These are phyloP conservation scores for Marisa cornuarietis DNA, from an alignment of 1,140 invertebrate species.

Conservation along the genomic window DNA sequence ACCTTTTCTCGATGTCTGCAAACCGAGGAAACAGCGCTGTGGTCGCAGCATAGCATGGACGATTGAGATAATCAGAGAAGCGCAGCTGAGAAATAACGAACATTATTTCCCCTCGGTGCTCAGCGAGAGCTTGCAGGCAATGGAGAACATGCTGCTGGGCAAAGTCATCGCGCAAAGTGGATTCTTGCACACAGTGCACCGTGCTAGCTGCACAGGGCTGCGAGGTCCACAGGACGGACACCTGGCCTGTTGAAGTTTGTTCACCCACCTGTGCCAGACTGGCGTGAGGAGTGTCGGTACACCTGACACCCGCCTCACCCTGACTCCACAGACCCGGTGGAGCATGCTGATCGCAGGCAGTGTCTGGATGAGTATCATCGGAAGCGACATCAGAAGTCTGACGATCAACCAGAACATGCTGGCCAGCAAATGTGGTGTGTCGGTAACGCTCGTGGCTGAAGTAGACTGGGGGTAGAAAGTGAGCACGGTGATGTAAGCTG, in stretches of 20 bases:
- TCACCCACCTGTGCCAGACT: neutral
- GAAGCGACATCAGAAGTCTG: neutral
- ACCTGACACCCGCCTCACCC: neutral
- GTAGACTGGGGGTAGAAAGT: conserved; percentile 6
- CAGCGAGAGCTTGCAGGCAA: conserved; percentile 1
- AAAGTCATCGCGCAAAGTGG: conserved; percentile 6
- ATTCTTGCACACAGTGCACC: neutral
- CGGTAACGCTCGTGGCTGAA: conserved; percentile 1
- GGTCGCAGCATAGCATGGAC: neutral
- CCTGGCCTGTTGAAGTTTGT: neutral
- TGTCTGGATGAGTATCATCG: neutral
- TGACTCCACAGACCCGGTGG: neutral
- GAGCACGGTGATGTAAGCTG: neutral
- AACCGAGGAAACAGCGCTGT: neutral
- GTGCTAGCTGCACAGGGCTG: neutral
- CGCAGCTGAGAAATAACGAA: conserved; percentile 13
- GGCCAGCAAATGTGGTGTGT: neutral
- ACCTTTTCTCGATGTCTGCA: neutral
- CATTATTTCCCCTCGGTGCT: neutral
- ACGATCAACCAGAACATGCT: neutral
- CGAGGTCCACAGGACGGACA: conserved; percentile 4
- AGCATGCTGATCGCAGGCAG: neutral
- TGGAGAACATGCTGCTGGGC: conserved; percentile 11
- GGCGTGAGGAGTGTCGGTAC: neutral
- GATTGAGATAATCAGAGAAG: conserved; percentile 10